A percentile compares a stretch with the other conserved stretches of the same genome.
Conservation (phyloP, 2,797 vertebrate species). For the Poecilia gillii region DNA sequence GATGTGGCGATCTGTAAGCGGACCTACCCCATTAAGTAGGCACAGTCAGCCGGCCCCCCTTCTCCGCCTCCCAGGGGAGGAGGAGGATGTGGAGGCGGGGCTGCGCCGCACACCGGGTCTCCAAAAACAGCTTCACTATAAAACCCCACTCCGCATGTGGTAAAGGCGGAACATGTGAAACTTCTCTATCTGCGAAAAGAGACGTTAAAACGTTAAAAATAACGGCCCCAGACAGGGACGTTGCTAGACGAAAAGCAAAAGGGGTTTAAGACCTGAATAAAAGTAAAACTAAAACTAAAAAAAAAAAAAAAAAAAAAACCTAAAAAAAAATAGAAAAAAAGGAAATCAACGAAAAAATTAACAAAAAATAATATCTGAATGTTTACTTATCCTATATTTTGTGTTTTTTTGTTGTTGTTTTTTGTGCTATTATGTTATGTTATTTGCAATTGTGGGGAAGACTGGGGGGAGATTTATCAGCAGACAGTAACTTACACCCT, state of each 20-base stretch:
- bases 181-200: neutral
- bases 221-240: neutral
- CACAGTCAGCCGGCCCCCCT: neutral
- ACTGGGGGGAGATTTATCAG: neutral
- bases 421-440: neutral
- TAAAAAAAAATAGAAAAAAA: too few species aligned
- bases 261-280: neutral
- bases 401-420: neutral
- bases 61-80: slow-evolving; percentile 32
- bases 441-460: neutral
- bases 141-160: neutral
- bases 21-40: slow-evolving; percentile 32
- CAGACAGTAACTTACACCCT: neutral
- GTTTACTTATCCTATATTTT: neutral
- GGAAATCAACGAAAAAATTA: neutral
- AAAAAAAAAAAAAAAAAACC: too few species aligned
- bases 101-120: neutral
- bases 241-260: neutral
- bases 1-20: fast-evolving
- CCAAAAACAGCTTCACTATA: slow-evolving; percentile 62
- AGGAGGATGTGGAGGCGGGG: neutral
- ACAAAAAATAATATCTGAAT: neutral
- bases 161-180: slow-evolving; percentile 31
- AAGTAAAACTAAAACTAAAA: neutral
- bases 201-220: neutral